Base-by-base conservation (phyloP, 2,113 vertebrate genomes). In the Oophaga pumilio region DNA sequence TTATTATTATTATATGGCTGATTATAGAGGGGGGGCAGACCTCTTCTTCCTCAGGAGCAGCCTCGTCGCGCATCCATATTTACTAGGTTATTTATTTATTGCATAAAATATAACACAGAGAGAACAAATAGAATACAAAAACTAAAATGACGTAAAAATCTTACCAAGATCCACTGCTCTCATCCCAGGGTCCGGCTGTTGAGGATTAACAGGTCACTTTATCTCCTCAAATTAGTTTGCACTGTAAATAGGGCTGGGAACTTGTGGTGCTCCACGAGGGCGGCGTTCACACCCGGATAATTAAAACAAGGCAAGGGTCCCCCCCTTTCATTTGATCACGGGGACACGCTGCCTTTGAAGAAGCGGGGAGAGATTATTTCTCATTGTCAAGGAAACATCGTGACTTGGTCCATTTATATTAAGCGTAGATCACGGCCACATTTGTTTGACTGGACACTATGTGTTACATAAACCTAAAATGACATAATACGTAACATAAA, bases 171-270 rank as follows among this genome's bases (percentile, higher is more conserved):
- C 26, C 33, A 26, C 24, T 15, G 68, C 15, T 76, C 74, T n/a
- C 9, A 22, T 53, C 74, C 18, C 74, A 24, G 33, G 8, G 74
- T 76, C 33, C 74, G 22, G 9, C 74, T 53, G 74, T n/a, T 24
- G 13, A n/a, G 11, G 49, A 76, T 76, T 52, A n/a, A 53, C 74
- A 76, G 22, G 74, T 53, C 43, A n/a, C 74, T 76, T n/a, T 76
- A 76, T 76, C 74, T 76, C 43, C 17, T 15, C 20, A 53, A 53
- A 76, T 52, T 52, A 76, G 74, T 52, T 76, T 76, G 73, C 53
- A 50, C 6, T 20, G 10, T 76, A 76, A 50, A 24, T 52, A 76
- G 49, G 43, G 74, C 18, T 18, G 11, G 49, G 43, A 52, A 52
- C 22, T 22, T 10, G 18, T 12, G 43, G n/a, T n/a, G n/a, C 43